Percentiles rank a stretch among this genome's conserved stretches.
Conservation (phyloP, 2,888 invertebrate genomes). For the Poecilobothrus nobilitatus region DNA sequence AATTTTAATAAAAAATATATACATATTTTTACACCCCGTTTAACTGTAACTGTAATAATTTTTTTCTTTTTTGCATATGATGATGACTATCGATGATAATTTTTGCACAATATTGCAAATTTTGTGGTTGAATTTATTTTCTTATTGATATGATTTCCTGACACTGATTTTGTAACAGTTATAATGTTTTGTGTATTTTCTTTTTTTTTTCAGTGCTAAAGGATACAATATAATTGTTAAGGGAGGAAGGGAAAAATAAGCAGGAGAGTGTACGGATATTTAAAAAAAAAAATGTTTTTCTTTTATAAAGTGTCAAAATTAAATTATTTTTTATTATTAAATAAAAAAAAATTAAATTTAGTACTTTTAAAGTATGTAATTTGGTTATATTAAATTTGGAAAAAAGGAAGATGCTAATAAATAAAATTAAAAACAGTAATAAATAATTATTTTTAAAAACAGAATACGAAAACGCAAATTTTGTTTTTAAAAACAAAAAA, state of each 20-base stretch:
- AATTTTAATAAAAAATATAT: not conserved
- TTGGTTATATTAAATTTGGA: no score
- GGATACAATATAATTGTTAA: not conserved
- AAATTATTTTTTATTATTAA: not conserved
- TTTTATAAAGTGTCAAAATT: not conserved
- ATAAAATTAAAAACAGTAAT: no score
- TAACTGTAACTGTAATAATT: no score
- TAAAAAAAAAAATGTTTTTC: not conserved
- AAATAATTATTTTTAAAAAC: no score
- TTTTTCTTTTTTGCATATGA: not conserved
- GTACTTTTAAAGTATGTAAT: not conserved
- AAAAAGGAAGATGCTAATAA: no score
- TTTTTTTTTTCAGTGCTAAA: not conserved
- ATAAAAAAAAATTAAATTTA: not conserved
- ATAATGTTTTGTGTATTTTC: not conserved
- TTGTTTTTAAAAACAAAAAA: no score
- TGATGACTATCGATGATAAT: not conserved
- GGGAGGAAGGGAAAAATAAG: not conserved
- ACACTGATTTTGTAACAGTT: not conserved
- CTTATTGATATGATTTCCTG: not conserved
- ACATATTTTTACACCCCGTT: not conserved
- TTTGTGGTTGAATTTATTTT: not conserved
- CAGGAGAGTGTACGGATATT: not conserved
- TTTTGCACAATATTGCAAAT: slow-evolving; percentile 6
- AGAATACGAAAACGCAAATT: no score